These are phyloP conservation scores for Cnemophilus loriae DNA, from an alignment of 2,113 vertebrate genomes.

Conservation along the genomic window DNA sequence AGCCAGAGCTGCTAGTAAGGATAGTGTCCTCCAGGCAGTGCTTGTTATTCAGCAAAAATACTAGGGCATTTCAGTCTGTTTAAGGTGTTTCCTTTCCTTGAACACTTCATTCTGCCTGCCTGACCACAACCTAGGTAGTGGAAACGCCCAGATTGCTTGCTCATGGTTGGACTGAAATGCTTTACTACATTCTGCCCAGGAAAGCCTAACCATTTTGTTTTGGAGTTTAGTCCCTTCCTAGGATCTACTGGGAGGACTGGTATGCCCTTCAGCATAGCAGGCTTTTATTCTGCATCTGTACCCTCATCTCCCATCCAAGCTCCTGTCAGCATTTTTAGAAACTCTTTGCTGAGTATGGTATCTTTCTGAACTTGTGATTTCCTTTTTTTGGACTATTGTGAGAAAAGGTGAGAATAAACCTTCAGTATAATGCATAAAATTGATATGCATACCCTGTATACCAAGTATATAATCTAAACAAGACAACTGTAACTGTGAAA, in stretches of 20 bases:
- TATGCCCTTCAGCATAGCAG: neutral
- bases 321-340: neutral
- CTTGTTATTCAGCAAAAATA: neutral
- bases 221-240: neutral
- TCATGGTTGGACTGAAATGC: neutral
- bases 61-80: neutral
- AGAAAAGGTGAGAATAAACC: neutral
- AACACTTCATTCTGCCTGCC: neutral
- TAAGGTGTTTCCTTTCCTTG: neutral
- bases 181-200: neutral
- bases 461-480: neutral
- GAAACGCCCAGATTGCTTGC: neutral
- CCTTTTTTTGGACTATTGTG: neutral
- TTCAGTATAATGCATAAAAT: neutral
- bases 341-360: accelerated
- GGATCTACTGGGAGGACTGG: neutral
- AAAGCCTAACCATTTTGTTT: neutral
- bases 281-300: neutral
- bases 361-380: neutral
- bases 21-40: neutral
- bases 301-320: neutral
- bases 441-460: neutral
- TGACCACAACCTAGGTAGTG: neutral
- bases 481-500: neutral
- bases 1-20: neutral